Evolutionary conservation across 2,113 vertebrate species (phyloP).

Genomic region (Plecotus auritus): DNA sequence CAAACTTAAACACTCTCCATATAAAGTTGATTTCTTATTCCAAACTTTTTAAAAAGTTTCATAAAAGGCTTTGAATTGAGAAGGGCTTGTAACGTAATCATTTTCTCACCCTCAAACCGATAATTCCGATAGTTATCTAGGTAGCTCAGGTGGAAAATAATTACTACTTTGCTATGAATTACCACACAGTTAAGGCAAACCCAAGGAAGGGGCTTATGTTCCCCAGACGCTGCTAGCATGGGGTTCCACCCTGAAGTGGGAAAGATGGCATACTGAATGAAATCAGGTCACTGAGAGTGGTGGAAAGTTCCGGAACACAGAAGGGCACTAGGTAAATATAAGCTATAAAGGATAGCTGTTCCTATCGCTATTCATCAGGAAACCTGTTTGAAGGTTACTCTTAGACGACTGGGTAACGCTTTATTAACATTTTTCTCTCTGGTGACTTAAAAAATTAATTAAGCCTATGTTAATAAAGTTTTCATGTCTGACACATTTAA

Average conservation of each 20-base stretch:
- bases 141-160: neutral
- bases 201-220: neutral
- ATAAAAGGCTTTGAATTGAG: neutral
- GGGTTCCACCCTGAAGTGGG: neutral
- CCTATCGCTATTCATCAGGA: neutral
- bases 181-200: neutral
- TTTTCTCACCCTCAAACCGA: neutral
- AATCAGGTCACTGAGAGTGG: neutral
- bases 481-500: neutral
- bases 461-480: neutral
- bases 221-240: neutral
- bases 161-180: neutral
- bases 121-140: neutral
- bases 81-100: neutral
- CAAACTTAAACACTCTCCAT: neutral
- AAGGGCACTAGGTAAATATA: accelerated
- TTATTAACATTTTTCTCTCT: neutral
- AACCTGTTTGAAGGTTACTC: neutral
- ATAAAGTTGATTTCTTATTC: neutral
- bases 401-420: neutral
- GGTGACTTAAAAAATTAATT: neutral
- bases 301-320: neutral
- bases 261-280: neutral
- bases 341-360: neutral
- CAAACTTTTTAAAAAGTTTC: neutral